Percentiles rank a stretch among this genome's conserved stretches.
These are phyloP conservation scores for Matsumyia berberina DNA, from an alignment of 2,888 invertebrate species.

Conservation along the genomic window DNA sequence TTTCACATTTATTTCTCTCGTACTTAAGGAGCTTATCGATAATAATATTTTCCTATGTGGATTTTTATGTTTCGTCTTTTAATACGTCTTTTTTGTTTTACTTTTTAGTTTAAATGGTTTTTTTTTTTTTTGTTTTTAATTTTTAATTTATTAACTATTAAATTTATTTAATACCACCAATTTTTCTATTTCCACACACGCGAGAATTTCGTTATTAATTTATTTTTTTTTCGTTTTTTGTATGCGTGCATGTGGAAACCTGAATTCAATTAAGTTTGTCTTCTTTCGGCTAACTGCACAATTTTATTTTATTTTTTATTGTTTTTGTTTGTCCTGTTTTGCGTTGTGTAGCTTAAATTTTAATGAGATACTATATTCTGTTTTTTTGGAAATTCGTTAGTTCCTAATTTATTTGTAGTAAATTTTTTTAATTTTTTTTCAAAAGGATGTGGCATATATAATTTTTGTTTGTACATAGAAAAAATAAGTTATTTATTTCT, in stretches of 20 bases:
- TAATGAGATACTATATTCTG: constrained; percentile 49
- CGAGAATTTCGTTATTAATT: constrained; percentile 33
- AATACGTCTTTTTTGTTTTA: constrained; percentile 47
- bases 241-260: constrained; percentile 69
- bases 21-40: constrained; percentile 70
- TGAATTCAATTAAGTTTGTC: constrained; percentile 75
- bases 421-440: constrained; percentile 29
- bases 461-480: constrained; percentile 65
- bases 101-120: constrained; percentile 43
- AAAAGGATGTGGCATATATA: constrained; percentile 32
- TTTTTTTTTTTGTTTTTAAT: constrained; percentile 27
- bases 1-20: constrained; percentile 67
- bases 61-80: constrained; percentile 58
- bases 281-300: constrained; percentile 61
- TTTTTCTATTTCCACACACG: constrained; percentile 73
- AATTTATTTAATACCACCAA: constrained; percentile 76
- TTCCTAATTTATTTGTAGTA: constrained; percentile 67
- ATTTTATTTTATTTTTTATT: constrained; percentile 41
- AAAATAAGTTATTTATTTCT: constrained; percentile 31
- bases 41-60: constrained; percentile 75
- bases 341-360: constrained; percentile 57
- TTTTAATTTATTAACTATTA: constrained; percentile 70
- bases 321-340: constrained; percentile 72
- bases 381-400: constrained; percentile 70
- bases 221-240: constrained; percentile 26